Base-by-base conservation (phyloP, 2,797 vertebrate species). In the Selene dorsalis region DNA sequence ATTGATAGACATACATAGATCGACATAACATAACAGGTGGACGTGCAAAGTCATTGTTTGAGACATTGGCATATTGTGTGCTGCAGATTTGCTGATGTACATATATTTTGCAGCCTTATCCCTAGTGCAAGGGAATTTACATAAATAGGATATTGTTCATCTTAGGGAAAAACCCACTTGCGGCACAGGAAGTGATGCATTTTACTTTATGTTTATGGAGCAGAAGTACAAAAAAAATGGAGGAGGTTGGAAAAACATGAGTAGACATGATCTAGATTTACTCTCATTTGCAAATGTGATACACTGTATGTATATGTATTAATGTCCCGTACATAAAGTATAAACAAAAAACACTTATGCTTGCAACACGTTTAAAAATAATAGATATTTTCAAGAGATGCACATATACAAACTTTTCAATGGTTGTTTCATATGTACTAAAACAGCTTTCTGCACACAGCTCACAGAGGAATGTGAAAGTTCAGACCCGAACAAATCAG, bases 401-500 rank as follows among this genome's bases (percentile, higher is more conserved):
- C 14, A 16, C 2, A 43, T 16, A 16, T 43, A 43, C 41, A 43
- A 4, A 43, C 14, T 43, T 43, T 43, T 3, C 38, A 1, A 12
- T 41, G 39, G 39, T 4, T 43, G 16, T 43, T 43, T 43, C 41
- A 45, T 7, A 45, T 18, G 5, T 45, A n/a, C 59, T 80, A 14
- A 65, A 52, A 7, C 1, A 11, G 10, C 16, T 80, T 8, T 80
- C 10, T 76, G 39, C 45, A 2, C 67, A 75, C 88, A 94, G 92
- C 59, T 89, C 18, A 92, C 95, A 55, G 90, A 93, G 24, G 96
- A 97, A 75, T 87, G 82, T 82, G 96, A 96, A 75, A 86, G 62
- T 76, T 90, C 86, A 80, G 96, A 97, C n/a, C 75, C 64, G 11
- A n/a, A 86, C 78, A 94, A 91, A 88, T 92, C 87, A 88, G 93